These are phyloP conservation scores for Siniperca obscura DNA, from an alignment of 2,797 vertebrate genomes.

Conservation along the genomic window DNA sequence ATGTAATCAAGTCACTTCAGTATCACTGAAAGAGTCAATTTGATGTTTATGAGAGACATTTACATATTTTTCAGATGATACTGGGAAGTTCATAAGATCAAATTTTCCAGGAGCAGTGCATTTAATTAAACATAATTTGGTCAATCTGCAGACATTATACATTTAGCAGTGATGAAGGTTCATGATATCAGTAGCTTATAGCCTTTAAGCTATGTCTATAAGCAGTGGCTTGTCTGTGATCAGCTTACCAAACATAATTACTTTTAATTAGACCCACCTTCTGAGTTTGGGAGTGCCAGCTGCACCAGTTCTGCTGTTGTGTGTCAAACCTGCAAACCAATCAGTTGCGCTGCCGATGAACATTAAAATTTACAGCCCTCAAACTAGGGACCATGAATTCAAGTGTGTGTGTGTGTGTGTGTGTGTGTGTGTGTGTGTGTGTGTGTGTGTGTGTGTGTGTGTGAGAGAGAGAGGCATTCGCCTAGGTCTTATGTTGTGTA, in stretches of 20 bases:
- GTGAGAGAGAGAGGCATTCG: background rate
- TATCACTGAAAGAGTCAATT: background rate
- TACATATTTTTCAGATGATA: background rate
- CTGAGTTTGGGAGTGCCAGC: constrained; percentile 42
- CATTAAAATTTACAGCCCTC: constrained; percentile 42
- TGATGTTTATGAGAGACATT: background rate
- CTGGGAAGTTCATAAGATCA: background rate
- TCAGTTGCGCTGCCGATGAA: constrained; percentile 32
- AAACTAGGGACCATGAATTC: constrained; percentile 27
- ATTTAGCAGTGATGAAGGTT: constrained; percentile 10
- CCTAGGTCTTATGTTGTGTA: constrained; percentile 8
- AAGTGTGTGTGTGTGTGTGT: constrained; percentile 11
- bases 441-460: constrained; percentile 10
- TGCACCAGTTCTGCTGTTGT: constrained; percentile 39
- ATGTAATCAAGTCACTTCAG: too few species aligned
- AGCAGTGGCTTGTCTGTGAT: constrained; percentile 34
- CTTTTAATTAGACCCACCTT: constrained; percentile 42
- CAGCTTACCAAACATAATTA: constrained; percentile 46
- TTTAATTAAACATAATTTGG: constrained; percentile 7
- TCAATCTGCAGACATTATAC: background rate
- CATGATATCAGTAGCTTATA: background rate
- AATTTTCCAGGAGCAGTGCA: background rate
- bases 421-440: constrained; percentile 2
- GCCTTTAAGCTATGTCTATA: constrained; percentile 9
- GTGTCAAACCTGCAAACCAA: constrained; percentile 49